phyloP scores from a whole-genome alignment of 92 coral and sea anemone genomes.

The Zoanthus gigantus region DNA sequence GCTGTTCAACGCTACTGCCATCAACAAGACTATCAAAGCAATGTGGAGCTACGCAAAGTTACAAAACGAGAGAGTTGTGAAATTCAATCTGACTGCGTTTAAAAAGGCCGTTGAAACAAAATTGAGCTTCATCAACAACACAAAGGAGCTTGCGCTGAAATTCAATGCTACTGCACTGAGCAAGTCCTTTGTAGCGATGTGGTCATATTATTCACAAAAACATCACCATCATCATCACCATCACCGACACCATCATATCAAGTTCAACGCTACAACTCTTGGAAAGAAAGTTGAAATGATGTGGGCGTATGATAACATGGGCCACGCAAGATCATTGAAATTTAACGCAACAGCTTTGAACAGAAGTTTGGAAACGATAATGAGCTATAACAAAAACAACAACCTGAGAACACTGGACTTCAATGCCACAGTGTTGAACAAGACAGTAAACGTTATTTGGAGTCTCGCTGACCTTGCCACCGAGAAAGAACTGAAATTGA shows the following conservation, averaged over 20 bases:
- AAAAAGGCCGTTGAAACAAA: constrained; percentile 66
- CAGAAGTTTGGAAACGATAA: constrained; percentile 67
- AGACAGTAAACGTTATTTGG: constrained; percentile 69
- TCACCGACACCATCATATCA: constrained; percentile 65
- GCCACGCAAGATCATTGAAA: constrained; percentile 67
- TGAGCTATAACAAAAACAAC: constrained; percentile 54
- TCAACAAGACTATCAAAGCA: constrained; percentile 66
- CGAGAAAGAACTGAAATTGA: constrained; percentile 72
- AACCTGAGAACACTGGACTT: constrained; percentile 68
- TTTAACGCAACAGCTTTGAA: constrained; percentile 77
- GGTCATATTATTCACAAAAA: constrained; percentile 66
- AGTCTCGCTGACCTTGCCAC: constrained; percentile 61
- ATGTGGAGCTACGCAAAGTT: constrained; percentile 70
- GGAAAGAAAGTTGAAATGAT: constrained; percentile 73
- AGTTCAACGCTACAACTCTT: constrained; percentile 66
- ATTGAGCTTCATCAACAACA: constrained; percentile 64
- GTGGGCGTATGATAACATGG: constrained; percentile 57
- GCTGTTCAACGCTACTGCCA: constrained; percentile 70
- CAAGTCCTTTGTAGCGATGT: constrained; percentile 77
- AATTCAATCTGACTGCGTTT: constrained; percentile 67
- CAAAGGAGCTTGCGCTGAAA: constrained; percentile 72
- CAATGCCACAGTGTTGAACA: constrained; percentile 69
- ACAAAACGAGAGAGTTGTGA: constrained; percentile 69
- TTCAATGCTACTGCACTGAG: constrained; percentile 78
- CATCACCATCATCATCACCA: constrained; percentile 67